Evolutionary conservation across 2,113 vertebrate species (phyloP), one percentile per base, ranked within the genome.

Genomic region (Brachypodius melanocephalos): DNA sequence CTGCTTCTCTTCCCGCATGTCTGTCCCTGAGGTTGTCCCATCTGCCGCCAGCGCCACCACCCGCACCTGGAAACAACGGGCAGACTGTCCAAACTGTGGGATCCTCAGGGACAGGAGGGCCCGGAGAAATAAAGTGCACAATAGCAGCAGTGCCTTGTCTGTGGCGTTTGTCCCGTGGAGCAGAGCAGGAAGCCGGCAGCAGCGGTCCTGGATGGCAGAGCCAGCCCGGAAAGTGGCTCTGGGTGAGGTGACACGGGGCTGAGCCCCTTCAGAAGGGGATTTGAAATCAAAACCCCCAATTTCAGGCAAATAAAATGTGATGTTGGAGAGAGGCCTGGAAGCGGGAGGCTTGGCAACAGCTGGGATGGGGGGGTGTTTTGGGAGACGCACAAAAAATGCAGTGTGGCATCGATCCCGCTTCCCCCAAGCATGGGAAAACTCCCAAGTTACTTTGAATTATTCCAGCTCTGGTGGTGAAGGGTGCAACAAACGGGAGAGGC

Each of bases 41-140:
- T 11, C 86, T 24, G 73, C 83, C 7, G 12, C 12, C 92, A 9
- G 61, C 14, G 2, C 28, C 86, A 12, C 73, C 76, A 9, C 79
- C 88, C 4, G 13, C 29, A 36, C 15, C 58, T 34, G 68, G 80
- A 21, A 81, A 12, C 52, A 1, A 3, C 0, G 12, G 10, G 65
- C 93, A 84, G 84, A 4, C 68, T 46, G 68, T 55, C 61, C 28
- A 9, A 24, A 4, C 82, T 26, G 46, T 22, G 92, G 77, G 43
- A 54, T 43, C 88, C 92, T 88, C 55, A 3, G 36, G 4, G 54
- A 38, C 79, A 46, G 79, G 82, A 42, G 94, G 81, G 40, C 55
- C 85, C 21, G 0, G 42, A 67, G 95, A 63, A 93, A 95, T 95
- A 93, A 94, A 96, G 90, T 82, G 92, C 93, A 89, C 88, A 19